Conservation (phyloP, 2,113 vertebrate species). For the Noctilio leporinus region DNA sequence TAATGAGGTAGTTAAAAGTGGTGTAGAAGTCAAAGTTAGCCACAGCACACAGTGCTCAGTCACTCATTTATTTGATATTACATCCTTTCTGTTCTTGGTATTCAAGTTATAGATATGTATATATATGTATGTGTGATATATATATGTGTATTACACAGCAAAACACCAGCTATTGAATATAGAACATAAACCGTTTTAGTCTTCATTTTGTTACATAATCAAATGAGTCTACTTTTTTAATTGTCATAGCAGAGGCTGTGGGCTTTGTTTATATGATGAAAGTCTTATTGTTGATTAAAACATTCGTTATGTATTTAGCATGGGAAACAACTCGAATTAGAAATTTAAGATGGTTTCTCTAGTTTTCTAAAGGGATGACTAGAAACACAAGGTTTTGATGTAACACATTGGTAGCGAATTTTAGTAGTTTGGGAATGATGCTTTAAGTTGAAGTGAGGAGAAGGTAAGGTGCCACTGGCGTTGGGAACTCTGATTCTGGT, state of each 20-base stretch:
- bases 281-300: neutral
- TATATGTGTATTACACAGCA: neutral
- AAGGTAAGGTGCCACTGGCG: neutral
- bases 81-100: neutral
- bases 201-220: neutral
- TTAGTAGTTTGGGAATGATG: neutral
- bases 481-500: neutral
- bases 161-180: neutral
- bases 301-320: neutral
- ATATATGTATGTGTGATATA: no score
- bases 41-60: neutral
- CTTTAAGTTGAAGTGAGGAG: neutral
- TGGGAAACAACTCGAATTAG: neutral
- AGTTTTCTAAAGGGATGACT: neutral
- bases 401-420: neutral
- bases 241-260: neutral
- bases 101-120: neutral
- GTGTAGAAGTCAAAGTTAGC: neutral
- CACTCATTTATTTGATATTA: neutral
- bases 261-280: conserved; percentile 20
- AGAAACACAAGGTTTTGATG: neutral
- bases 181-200: neutral
- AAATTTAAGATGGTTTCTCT: neutral
- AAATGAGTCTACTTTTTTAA: neutral
- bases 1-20: neutral